Evolutionary conservation across 2,888 invertebrate species (phyloP).

Genomic region (Macrophya annulata): DNA sequence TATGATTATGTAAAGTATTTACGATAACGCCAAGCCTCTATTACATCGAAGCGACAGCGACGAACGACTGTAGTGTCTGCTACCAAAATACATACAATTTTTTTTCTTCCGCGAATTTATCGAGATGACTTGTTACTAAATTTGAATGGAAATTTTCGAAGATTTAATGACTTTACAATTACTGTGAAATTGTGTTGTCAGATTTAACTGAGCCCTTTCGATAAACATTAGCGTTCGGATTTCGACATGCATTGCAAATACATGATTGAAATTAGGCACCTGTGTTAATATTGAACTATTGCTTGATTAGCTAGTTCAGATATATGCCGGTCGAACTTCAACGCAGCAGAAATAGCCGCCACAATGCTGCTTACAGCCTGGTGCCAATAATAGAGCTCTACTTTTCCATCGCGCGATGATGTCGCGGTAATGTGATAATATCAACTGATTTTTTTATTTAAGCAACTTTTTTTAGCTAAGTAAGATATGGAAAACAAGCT

Average conservation of each 20-base stretch:
- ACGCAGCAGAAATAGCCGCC: not conserved
- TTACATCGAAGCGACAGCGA: not conserved
- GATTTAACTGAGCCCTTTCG: not conserved
- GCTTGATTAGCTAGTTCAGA: not conserved
- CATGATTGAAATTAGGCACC: not conserved
- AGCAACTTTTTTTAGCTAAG: not conserved
- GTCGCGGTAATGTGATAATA: not conserved
- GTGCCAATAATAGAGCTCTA: not conserved
- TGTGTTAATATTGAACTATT: not conserved
- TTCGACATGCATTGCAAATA: not conserved
- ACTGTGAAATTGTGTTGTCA: not conserved
- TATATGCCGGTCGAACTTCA: not conserved
- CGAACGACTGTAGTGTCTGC: not conserved
- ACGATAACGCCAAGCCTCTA: not conserved
- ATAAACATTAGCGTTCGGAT: not conserved
- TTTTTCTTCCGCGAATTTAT: not conserved
- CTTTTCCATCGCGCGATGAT: not conserved
- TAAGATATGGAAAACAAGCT: too few species aligned
- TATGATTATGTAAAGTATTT: slow-evolving; percentile 3
- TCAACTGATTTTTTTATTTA: not conserved
- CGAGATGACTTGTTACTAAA: not conserved
- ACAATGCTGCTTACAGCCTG: too few species aligned
- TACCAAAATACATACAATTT: not conserved
- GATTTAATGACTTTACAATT: not conserved
- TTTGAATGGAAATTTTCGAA: not conserved